These are phyloP conservation scores for Eubasilissa splendida DNA, from an alignment of 2,888 invertebrate genomes.

Conservation along the genomic window DNA sequence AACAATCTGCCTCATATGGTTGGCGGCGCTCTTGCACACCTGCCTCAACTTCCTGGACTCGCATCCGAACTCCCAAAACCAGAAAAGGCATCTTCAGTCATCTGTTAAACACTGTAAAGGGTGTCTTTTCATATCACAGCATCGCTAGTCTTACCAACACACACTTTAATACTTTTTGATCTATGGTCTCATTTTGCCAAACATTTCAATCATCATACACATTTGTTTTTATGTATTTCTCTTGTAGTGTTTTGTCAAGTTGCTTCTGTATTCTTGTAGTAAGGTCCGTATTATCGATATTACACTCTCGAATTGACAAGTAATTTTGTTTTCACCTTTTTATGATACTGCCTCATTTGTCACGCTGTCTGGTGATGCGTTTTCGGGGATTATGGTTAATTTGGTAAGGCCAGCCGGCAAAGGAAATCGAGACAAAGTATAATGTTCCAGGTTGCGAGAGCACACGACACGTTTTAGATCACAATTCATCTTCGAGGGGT, in stretches of 20 bases:
- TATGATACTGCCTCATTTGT: not conserved
- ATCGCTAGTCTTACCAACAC: too few relatives aligned
- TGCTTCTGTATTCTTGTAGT: too few relatives aligned
- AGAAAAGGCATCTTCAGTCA: not conserved
- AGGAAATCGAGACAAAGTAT: conserved; percentile 9
- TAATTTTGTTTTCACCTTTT: not conserved
- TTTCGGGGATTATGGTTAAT: not conserved
- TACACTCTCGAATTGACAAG: too few relatives aligned
- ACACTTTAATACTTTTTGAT: too few relatives aligned
- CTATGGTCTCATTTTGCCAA: too few relatives aligned
- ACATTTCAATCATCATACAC: too few relatives aligned
- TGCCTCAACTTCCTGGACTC: conserved; percentile 43
- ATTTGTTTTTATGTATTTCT: too few relatives aligned
- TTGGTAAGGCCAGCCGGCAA: conserved; percentile 11
- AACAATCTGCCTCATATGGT: conserved; percentile 46
- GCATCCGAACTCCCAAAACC: not conserved
- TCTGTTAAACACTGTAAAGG: not conserved
- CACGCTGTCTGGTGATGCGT: not conserved
- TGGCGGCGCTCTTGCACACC: conserved; percentile 35
- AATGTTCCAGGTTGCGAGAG: conserved; percentile 3
- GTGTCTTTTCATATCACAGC: not conserved
- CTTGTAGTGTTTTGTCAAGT: too few relatives aligned
- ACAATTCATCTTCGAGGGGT: conserved; percentile 36
- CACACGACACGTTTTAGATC: conserved; percentile 25
- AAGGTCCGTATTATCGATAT: too few relatives aligned